Evolutionary conservation across 2,113 vertebrate genomes (phyloP).

Genomic region (Ursus arctos): DNA sequence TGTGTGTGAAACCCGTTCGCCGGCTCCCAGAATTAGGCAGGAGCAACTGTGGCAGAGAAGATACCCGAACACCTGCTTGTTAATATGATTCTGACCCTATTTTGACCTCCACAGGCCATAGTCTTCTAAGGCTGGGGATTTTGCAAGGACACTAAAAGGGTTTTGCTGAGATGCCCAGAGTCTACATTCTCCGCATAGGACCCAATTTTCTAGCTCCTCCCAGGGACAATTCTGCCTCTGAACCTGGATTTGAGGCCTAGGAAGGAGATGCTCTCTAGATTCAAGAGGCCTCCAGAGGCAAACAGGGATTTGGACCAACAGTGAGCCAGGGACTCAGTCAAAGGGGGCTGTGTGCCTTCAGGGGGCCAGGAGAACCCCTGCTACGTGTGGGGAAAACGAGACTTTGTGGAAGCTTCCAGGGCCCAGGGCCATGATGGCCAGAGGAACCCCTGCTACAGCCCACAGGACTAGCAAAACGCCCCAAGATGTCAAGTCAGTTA

Average conservation of each 20-base stretch:
- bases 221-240: background rate
- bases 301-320: background rate
- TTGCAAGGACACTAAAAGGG: background rate
- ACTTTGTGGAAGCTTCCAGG: background rate
- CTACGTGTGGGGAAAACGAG: background rate
- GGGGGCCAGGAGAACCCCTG: background rate
- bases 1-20: background rate
- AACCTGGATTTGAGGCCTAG: background rate
- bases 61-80: background rate
- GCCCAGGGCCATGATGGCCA: background rate
- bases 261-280: conserved; percentile 26
- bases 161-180: background rate
- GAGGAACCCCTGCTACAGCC: background rate
- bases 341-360: background rate
- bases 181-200: background rate
- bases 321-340: background rate
- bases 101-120: background rate
- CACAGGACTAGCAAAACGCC: background rate
- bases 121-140: background rate
- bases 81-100: background rate
- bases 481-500: background rate
- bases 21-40: no score
- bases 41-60: background rate
- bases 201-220: background rate
- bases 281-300: background rate